Conservation (phyloP, 2,113 vertebrate species). For the Nesogale talazaci region DNA sequence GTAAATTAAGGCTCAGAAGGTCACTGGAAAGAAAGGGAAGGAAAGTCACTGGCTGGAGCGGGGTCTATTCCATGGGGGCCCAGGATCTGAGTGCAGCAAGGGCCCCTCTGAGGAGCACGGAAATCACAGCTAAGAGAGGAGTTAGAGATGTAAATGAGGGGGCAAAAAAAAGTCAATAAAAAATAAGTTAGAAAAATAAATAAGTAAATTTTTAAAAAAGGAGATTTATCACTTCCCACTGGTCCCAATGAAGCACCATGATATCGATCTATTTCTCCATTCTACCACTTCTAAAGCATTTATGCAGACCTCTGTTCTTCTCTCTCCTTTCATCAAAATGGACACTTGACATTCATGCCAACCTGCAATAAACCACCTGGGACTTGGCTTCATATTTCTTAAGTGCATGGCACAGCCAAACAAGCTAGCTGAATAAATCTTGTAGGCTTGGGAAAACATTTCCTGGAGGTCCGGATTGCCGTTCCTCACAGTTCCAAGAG, state of each 20-base stretch:
- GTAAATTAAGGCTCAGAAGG: constrained; percentile 6
- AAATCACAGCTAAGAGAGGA: constrained; percentile 45
- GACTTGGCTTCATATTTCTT: constrained; percentile 9
- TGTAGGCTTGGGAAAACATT: constrained; percentile 15
- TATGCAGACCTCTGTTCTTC: constrained; percentile 49
- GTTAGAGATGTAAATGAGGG: background rate
- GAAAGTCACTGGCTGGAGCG: background rate
- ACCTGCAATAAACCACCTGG: constrained; percentile 57
- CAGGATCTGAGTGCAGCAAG: background rate
- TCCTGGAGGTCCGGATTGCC: background rate
- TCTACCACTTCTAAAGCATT: constrained; percentile 47
- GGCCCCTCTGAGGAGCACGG: background rate
- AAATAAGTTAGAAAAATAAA: constrained; percentile 56
- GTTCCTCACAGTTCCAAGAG: background rate
- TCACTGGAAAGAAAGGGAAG: no score
- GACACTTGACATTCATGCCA: constrained; percentile 14
- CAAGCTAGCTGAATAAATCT: constrained; percentile 32
- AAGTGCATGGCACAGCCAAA: constrained; percentile 19
- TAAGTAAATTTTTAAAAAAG: no score
- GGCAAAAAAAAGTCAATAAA: constrained; percentile 37
- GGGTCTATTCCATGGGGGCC: background rate
- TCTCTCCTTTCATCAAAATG: constrained; percentile 66
- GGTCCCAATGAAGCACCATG: constrained; percentile 33
- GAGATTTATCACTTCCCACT: constrained; percentile 49
- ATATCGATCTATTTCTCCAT: constrained; percentile 18